phyloP scores from a whole-genome alignment of 2,888 invertebrate genomes.

The Philhelius pedissequus region DNA sequence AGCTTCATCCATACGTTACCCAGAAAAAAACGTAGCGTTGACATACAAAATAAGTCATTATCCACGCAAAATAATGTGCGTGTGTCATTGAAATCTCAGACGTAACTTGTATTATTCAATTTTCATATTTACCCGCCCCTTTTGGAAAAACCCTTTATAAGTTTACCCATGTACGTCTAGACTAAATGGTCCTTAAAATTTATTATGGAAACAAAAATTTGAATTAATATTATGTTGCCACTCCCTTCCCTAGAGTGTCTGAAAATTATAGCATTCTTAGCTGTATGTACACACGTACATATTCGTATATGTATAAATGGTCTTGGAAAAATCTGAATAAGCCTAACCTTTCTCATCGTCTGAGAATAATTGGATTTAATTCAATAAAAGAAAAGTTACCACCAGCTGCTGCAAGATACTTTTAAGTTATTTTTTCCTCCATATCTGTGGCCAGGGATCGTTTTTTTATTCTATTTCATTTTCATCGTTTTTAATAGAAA shows the following conservation, averaged over 20 bases:
- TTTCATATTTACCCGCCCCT: no score
- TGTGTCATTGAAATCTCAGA: no score
- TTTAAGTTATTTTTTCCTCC: conserved; percentile 44
- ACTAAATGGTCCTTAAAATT: not conserved
- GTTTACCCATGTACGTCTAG: no score
- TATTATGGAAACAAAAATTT: not conserved
- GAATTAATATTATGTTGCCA: not conserved
- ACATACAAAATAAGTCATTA: no score
- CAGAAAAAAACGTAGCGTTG: no score
- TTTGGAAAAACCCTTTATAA: no score
- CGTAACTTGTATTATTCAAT: no score
- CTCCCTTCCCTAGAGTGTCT: not conserved
- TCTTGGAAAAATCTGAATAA: not conserved
- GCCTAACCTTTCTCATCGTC: conserved; percentile 20
- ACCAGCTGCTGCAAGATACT: conserved; percentile 54
- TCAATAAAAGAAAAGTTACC: conserved; percentile 42
- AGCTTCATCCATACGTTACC: no score
- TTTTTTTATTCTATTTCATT: not conserved
- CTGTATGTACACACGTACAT: no score
- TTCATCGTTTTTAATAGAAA: not conserved
- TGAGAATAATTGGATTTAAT: conserved; percentile 60
- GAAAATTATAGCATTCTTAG: not conserved
- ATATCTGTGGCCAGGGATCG: not conserved
- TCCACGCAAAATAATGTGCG: no score
- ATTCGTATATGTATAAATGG: no score